Evolutionary conservation across 2,888 invertebrate species (phyloP).

Genomic region (Hemaris fuciformis): DNA sequence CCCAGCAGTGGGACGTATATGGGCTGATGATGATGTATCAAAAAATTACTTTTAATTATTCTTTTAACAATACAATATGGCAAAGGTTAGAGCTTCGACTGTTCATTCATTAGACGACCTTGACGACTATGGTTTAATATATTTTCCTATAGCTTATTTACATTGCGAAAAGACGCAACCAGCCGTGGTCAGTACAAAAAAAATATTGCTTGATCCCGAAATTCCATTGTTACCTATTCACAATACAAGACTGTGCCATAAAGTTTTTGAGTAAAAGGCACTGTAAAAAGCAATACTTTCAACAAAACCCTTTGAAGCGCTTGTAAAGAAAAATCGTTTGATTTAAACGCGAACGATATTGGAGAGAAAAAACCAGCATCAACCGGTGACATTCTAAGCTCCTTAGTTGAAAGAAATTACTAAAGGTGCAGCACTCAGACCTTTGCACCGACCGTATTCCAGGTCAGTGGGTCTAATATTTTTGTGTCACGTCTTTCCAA

Average conservation of each 20-base stretch:
- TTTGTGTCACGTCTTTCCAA: not conserved
- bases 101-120: too few species aligned
- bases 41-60: too few species aligned
- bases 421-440: not conserved
- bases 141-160: too few species aligned
- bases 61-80: too few species aligned
- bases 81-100: too few species aligned
- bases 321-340: not conserved
- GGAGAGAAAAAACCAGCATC: not conserved
- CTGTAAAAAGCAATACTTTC: not conserved
- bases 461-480: not conserved
- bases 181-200: too few species aligned
- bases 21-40: too few species aligned
- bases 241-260: not conserved
- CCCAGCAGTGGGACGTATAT: too few species aligned
- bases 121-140: too few species aligned
- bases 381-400: not conserved
- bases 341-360: not conserved
- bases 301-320: not conserved
- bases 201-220: too few species aligned
- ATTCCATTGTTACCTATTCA: too few species aligned
- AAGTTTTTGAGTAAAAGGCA: not conserved
- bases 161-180: too few species aligned
- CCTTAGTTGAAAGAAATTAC: conserved; percentile 4
- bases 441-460: not conserved